These are phyloP conservation scores for Lysiphlebus fabarum DNA, from an alignment of 1,140 invertebrate species.

Conservation along the genomic window DNA sequence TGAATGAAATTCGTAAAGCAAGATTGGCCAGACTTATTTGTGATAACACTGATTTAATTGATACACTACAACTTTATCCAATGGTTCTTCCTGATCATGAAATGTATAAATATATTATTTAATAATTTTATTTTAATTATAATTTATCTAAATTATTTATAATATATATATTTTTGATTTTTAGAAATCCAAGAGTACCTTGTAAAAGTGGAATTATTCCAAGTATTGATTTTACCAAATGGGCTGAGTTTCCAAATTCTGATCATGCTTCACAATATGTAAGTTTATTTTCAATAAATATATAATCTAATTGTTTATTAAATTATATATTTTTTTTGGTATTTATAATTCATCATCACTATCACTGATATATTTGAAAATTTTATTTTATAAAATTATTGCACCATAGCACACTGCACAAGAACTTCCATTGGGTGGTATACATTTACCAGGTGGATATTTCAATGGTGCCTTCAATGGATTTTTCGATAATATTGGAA, in stretches of 20 bases:
- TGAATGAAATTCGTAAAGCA: slow-evolving; percentile 84
- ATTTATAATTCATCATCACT: no score
- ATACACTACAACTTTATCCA: slow-evolving; percentile 89
- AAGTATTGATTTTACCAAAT: slow-evolving; percentile 81
- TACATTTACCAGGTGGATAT: slow-evolving; percentile 27
- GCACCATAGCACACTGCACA: slow-evolving; percentile 27
- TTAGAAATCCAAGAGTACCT: slow-evolving; percentile 84
- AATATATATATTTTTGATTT: slow-evolving; percentile 30
- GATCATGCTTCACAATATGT: slow-evolving; percentile 61
- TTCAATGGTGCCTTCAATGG: slow-evolving; percentile 29
- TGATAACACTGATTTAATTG: slow-evolving; percentile 90
- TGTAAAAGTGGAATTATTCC: slow-evolving; percentile 83
- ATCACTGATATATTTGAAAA: no score
- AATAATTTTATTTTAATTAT: slow-evolving; percentile 8
- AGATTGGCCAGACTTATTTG: slow-evolving; percentile 87
- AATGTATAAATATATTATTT: slow-evolving; percentile 65
- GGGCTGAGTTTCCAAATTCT: slow-evolving; percentile 68
- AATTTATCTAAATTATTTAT: neutral
- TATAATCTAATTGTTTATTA: slow-evolving; percentile 6
- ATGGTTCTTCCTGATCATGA: slow-evolving; percentile 89
- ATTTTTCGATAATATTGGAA: slow-evolving; percentile 36
- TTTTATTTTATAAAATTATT: neutral
- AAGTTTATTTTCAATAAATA: slow-evolving; percentile 56
- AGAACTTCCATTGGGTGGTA: slow-evolving; percentile 19
- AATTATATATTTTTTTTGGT: neutral